phyloP scores from a whole-genome alignment of 2,888 invertebrate species.

The Crematogaster levior region DNA sequence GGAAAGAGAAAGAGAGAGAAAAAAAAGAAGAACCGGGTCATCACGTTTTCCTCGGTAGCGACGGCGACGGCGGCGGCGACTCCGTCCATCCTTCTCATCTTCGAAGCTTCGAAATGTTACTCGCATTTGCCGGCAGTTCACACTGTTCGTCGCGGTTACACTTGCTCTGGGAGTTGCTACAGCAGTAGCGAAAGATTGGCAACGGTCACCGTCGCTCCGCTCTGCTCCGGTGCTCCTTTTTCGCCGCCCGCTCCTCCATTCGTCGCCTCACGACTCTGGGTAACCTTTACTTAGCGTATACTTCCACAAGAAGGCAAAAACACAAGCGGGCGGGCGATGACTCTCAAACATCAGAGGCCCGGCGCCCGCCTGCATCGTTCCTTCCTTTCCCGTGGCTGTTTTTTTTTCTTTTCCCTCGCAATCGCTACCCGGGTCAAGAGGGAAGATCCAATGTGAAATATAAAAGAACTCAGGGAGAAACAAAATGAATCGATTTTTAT shows the following conservation, averaged over 20 bases:
- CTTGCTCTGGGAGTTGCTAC: slow-evolving; percentile 69
- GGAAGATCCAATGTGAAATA: not conserved
- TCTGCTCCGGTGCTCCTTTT: slow-evolving; percentile 61
- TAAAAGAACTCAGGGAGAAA: not conserved
- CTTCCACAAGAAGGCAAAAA: slow-evolving; percentile 76
- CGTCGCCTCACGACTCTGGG: slow-evolving; percentile 59
- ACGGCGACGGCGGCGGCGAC: slow-evolving; percentile 52
- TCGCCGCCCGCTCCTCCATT: slow-evolving; percentile 45
- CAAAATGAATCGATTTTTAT: not conserved
- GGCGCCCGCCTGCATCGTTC: slow-evolving; percentile 73
- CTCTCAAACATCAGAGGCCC: slow-evolving; percentile 80
- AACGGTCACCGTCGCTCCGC: slow-evolving; percentile 55
- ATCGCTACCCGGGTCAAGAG: not conserved
- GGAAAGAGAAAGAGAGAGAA: slow-evolving; percentile 15
- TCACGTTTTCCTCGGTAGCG: slow-evolving; percentile 70
- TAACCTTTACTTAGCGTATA: slow-evolving; percentile 79
- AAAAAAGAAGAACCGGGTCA: slow-evolving; percentile 58
- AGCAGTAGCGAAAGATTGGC: slow-evolving; percentile 64
- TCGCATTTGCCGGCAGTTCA: slow-evolving; percentile 77
- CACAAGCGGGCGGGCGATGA: slow-evolving; percentile 69
- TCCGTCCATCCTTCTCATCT: slow-evolving; percentile 68
- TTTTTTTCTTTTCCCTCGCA: slow-evolving; percentile 11
- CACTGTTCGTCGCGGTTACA: slow-evolving; percentile 80
- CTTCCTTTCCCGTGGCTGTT: slow-evolving; percentile 30
- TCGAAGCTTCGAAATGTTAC: slow-evolving; percentile 75